phyloP scores from a whole-genome alignment of 2,113 vertebrate species.

The Larimichthys polyactis region DNA sequence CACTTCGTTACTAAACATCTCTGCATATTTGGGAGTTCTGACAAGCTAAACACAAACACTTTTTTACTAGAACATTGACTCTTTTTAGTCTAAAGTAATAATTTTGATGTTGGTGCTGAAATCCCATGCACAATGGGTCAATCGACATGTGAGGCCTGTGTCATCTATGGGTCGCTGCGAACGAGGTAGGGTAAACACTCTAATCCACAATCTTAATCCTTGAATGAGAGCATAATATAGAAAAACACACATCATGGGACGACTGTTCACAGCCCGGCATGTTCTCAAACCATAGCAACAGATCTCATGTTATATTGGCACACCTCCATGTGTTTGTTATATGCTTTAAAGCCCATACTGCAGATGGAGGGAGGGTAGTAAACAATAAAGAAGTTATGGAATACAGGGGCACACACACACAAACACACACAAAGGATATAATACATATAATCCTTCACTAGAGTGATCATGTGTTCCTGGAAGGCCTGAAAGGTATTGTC shows the following conservation, averaged over 20 bases:
- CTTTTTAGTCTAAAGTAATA: no score
- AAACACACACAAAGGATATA: constrained; percentile 35
- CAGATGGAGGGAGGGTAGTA: constrained; percentile 20
- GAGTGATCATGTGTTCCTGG: constrained; percentile 60
- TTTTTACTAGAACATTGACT: no score
- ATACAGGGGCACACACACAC: not conserved
- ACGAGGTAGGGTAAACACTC: not conserved
- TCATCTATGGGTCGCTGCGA: constrained; percentile 13
- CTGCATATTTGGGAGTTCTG: no score
- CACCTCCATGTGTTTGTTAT: constrained; percentile 29
- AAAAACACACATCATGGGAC: constrained; percentile 17
- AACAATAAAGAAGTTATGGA: constrained; percentile 48
- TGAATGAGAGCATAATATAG: constrained; percentile 49
- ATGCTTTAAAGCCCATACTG: constrained; percentile 13
- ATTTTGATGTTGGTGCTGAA: no score
- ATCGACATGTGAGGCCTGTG: not conserved
- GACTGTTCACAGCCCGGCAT: not conserved
- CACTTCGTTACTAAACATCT: no score
- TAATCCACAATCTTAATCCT: constrained; percentile 59
- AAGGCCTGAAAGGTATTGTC: constrained; percentile 43
- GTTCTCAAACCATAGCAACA: constrained; percentile 5
- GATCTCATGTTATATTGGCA: constrained; percentile 43
- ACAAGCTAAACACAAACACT: no score
- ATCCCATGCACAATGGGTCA: not conserved
- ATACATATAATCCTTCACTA: constrained; percentile 51